Base-by-base conservation (phyloP, 1,140 invertebrate species). In the Ceratosolen fusciceps region DNA sequence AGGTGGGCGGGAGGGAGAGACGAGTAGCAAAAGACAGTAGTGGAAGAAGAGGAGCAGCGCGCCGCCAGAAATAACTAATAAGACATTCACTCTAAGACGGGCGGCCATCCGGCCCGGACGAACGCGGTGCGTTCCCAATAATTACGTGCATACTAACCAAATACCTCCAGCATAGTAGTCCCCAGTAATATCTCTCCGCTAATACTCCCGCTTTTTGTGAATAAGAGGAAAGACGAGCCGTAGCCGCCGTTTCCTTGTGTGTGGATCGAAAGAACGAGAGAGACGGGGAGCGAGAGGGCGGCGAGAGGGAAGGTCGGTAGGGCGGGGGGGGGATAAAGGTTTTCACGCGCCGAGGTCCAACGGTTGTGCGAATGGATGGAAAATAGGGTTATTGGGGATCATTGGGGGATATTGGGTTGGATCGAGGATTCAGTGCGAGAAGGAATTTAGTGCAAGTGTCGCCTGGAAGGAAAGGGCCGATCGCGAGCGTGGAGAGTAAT, bases 41-140 rank as follows among this genome's bases (percentile, higher is more conserved):
- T 71, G 62, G 39, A 71, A 47, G 83, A 80, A 80, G 79, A 84
- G 83, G 83, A 83, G 83, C 75, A 75, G 54, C 77, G 75, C 82
- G 81, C 80, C 81, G 87, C 88, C 86, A 86, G 88, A 89, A 90
- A 90, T 90, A 90, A 88, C 89, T 87, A 89, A 90, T 88, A 89
- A 90, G 88, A 90, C 87, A 90, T 89, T 90, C 88, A 90, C 88
- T 90, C 85, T 87, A 80, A 89, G 87, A 87, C 88, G 88, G 89
- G 87, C 88, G 88, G 87, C 89, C 89, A 90, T 84, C 88, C 88
- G 88, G 88, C 89, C 88, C 88, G 88, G 89, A 89, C 87, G 86
- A 87, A 86, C 89, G 89, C 87, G 89, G 87, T 90, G 86, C 88
- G 88, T 90, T 83, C 83, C 81, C 62, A 34, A 78, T 77, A 58